Conservation (phyloP, 2,888 invertebrate genomes). For the Synergus laeviventris region DNA sequence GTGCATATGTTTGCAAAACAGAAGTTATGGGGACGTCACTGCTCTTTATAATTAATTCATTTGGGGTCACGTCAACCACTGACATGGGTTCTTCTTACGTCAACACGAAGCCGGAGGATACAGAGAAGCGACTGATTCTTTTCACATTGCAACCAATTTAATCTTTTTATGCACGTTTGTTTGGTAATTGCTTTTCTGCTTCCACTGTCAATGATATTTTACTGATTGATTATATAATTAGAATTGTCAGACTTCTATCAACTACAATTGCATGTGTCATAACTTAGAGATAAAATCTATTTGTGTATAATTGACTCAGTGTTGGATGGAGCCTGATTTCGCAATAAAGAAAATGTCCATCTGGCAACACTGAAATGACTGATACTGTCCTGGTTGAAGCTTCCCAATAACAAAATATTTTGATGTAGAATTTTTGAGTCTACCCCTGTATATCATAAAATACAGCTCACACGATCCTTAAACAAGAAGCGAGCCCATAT, state of each 20-base stretch:
- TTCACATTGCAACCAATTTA: neutral
- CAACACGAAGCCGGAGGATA: neutral
- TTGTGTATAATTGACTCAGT: neutral
- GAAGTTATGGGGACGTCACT: conserved; percentile 33
- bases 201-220: neutral
- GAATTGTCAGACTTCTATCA: neutral
- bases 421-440: too few relatives aligned
- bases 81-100: conserved; percentile 23
- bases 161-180: neutral
- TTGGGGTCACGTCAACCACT: conserved; percentile 32
- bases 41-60: conserved; percentile 39
- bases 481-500: neutral
- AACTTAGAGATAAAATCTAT: neutral
- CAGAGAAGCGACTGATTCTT: conserved; percentile 9
- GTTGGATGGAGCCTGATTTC: too few relatives aligned
- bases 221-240: neutral
- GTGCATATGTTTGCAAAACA: conserved; percentile 31
- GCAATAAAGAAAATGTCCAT: too few relatives aligned
- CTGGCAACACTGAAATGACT: too few relatives aligned
- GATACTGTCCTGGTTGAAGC: too few relatives aligned
- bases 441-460: too few relatives aligned
- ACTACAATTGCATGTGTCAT: neutral
- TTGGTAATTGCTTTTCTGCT: neutral
- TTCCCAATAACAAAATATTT: too few relatives aligned
- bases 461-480: neutral